Evolutionary conservation across 1,140 invertebrate genomes (phyloP).

Genomic region (Ectropis grisescens): DNA sequence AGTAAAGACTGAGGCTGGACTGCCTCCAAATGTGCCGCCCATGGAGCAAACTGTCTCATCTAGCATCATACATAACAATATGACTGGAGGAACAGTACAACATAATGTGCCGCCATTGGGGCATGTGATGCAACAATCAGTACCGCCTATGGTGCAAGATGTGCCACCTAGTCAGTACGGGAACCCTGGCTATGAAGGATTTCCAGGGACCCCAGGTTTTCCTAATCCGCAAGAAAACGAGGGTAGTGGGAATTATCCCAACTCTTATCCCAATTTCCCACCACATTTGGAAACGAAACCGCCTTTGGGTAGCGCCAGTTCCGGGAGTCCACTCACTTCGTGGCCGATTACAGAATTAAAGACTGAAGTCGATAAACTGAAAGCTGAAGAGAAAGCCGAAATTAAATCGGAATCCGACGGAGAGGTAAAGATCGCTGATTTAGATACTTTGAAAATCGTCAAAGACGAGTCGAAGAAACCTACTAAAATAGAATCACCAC

Average conservation of each 20-base stretch:
- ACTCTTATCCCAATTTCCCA: constrained; percentile 30
- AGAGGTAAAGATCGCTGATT: constrained; percentile 71
- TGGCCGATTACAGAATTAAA: constrained; percentile 59
- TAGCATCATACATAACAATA: constrained; percentile 30
- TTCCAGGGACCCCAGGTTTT: constrained; percentile 28
- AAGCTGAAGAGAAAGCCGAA: constrained; percentile 59
- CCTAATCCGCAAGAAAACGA: constrained; percentile 20
- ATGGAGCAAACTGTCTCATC: no score
- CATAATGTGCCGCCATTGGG: constrained; percentile 5
- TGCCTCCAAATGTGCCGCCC: constrained; percentile 20
- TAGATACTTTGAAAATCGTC: constrained; percentile 73
- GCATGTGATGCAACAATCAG: no score
- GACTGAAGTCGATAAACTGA: constrained; percentile 53
- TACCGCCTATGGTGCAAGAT: constrained; percentile 1
- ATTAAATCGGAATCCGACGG: constrained; percentile 66
- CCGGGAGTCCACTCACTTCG: constrained; percentile 45
- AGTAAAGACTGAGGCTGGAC: constrained; percentile 9
- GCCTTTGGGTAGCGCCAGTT: constrained; percentile 39
- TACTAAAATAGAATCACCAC: constrained; percentile 5
- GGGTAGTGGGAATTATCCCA: constrained; percentile 23
- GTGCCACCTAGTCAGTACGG: constrained; percentile 16
- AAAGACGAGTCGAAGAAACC: constrained; percentile 62
- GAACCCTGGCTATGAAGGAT: constrained; percentile 32
- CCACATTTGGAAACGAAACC: constrained; percentile 46
- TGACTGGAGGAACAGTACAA: no score